These are phyloP conservation scores for Seriola rivoliana DNA, from an alignment of 2,113 vertebrate genomes.

Conservation along the genomic window DNA sequence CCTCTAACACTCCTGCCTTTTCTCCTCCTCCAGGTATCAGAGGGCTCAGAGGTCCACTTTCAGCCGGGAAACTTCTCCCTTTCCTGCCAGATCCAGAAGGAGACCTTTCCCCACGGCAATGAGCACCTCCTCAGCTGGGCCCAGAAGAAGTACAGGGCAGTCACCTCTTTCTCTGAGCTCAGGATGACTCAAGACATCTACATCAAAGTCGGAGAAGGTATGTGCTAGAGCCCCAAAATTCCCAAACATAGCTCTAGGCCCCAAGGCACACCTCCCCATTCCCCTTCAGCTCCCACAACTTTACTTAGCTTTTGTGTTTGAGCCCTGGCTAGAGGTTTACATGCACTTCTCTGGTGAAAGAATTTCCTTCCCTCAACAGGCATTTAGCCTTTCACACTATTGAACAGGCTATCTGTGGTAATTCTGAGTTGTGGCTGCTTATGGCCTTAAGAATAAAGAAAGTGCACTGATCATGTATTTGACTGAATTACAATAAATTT, in stretches of 20 bases:
- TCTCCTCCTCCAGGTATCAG: constrained; percentile 87
- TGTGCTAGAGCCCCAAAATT: constrained; percentile 61
- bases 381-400: constrained; percentile 32
- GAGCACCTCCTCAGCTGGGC: constrained; percentile 93
- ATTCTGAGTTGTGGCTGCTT: constrained; percentile 47
- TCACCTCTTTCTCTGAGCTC: constrained; percentile 97
- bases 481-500: not conserved
- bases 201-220: constrained; percentile 99
- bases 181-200: constrained; percentile 93
- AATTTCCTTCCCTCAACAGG: constrained; percentile 22
- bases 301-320: constrained; percentile 60
- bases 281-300: constrained; percentile 46
- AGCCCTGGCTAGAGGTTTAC: constrained; percentile 48
- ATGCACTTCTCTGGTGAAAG: constrained; percentile 22
- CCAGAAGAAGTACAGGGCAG: constrained; percentile 90
- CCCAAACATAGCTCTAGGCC: constrained; percentile 59
- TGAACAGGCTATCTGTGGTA: constrained; percentile 30
- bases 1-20: constrained; percentile 33
- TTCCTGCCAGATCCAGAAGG: constrained; percentile 82
- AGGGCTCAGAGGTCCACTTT: constrained; percentile 89
- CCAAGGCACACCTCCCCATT: constrained; percentile 39
- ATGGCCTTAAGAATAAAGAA: constrained; percentile 1
- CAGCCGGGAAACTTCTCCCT: constrained; percentile 88
- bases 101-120: constrained; percentile 89
- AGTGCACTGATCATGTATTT: not conserved